phyloP scores from a whole-genome alignment of 2,113 vertebrate species.

The Ovis canadensis region DNA sequence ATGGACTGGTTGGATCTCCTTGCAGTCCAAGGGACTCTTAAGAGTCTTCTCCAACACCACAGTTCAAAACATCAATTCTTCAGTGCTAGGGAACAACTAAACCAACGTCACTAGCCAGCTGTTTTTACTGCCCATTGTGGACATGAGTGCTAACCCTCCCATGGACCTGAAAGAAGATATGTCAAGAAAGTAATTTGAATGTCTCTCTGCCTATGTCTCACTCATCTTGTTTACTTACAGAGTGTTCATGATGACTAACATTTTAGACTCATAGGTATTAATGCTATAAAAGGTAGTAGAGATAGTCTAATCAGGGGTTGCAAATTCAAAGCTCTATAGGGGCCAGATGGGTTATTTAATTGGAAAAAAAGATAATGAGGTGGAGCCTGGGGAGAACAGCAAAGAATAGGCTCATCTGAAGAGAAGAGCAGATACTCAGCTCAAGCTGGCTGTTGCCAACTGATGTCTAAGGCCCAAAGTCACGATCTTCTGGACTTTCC shows the following conservation, averaged over 20 bases:
- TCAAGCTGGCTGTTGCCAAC: background rate
- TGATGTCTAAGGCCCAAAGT: background rate
- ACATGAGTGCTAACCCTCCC: background rate
- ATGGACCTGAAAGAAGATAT: background rate
- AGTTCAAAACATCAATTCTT: background rate
- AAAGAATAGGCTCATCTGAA: background rate
- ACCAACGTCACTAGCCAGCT: background rate
- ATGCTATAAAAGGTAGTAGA: background rate
- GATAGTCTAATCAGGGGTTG: background rate
- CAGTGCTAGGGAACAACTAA: background rate
- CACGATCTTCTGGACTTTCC: background rate
- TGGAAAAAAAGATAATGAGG: background rate
- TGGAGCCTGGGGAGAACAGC: background rate
- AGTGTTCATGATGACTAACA: background rate
- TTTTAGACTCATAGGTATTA: background rate
- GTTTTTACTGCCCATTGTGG: background rate
- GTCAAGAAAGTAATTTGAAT: background rate
- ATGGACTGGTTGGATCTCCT: background rate
- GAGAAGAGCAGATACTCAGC: background rate
- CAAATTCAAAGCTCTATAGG: background rate
- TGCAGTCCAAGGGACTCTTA: background rate
- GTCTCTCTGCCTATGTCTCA: background rate
- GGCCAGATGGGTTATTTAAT: background rate
- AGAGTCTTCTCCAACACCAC: background rate
- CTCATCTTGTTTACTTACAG: background rate